phyloP scores from a whole-genome alignment of 2,797 vertebrate genomes.

The Chiloscyllium punctatum region DNA sequence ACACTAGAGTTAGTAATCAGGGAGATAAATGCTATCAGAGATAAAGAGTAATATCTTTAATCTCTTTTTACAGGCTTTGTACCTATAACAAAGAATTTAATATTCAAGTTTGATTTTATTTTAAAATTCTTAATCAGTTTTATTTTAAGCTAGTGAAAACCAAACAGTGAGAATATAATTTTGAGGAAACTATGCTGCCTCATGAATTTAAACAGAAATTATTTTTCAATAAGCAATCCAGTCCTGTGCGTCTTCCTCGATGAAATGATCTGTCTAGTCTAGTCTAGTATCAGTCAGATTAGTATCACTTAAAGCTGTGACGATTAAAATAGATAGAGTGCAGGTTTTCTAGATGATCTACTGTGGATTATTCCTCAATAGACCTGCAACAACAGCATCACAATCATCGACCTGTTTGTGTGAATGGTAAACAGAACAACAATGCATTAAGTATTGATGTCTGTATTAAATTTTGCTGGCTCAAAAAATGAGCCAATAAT shows the following conservation, averaged over 20 bases:
- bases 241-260: neutral
- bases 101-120: slow-evolving; percentile 33
- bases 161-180: slow-evolving; percentile 21
- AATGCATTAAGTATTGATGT: neutral
- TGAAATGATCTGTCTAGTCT: slow-evolving; percentile 36
- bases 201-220: slow-evolving; percentile 27
- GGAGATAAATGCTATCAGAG: slow-evolving; percentile 33
- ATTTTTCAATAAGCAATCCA: slow-evolving; percentile 28
- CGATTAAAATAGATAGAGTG: slow-evolving; percentile 35
- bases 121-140: slow-evolving; percentile 21
- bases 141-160: neutral
- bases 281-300: slow-evolving; percentile 32
- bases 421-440: neutral
- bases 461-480: neutral
- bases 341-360: slow-evolving; percentile 28
- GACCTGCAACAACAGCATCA: slow-evolving; percentile 16
- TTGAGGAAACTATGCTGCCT: neutral
- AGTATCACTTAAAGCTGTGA: slow-evolving; percentile 33
- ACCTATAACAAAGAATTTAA: slow-evolving; percentile 34
- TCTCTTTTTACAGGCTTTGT: slow-evolving; percentile 36
- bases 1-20: slow-evolving; percentile 33
- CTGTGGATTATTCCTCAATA: slow-evolving; percentile 36
- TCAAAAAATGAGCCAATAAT: neutral
- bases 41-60: slow-evolving; percentile 38
- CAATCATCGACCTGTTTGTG: slow-evolving; percentile 3